Evolutionary conservation across 2,797 vertebrate genomes (phyloP), one percentile per base, ranked within the genome.

Genomic region (Garrulus glandarius): DNA sequence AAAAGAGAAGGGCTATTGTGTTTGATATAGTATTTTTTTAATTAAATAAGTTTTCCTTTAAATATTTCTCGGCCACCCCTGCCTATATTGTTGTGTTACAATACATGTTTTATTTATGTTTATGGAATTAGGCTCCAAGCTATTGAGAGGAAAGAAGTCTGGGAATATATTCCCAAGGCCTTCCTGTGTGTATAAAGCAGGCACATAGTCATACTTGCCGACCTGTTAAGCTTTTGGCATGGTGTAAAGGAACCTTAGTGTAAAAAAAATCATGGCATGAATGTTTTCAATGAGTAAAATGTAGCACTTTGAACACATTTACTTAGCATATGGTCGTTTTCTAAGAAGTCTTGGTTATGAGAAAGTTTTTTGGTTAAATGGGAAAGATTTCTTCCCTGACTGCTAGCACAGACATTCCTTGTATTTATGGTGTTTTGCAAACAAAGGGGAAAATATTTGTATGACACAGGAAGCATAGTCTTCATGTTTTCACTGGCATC

Each of bases 221-320:
- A 95, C 94, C 94, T 86, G 72, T 90, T 93, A 94, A 78, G 83
- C 72, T 93, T 91, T 93, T 95, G 93, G 95, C 92, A 94, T 85
- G 55, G 74, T 81, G 36, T 90, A 95, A 76, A 90, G 67, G 63
- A 96, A 90, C 85, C 50, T 94, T 79, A 88, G 69, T 82, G 61
- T 79, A 92, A 90, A 95, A 93, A 90, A 92, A 94, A 79, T 76
- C 74, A 69, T 82, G 90, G 77, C 70, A 92, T 94, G 61, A 69
- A 59, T 90, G 64, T 93, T 95, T 97, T 88, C 93, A 88, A 17
- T 93, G 95, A 96, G 93, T 41, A 97, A 95, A 97, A 96, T 88
- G 74, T 94, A 95, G 74, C 90, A 93, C 96, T 96, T 93, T 36
- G 85, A 96, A 96, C 94, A 96, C 88, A 95, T 97, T 96, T 95